Evolutionary conservation across 2,888 invertebrate genomes (phyloP), one percentile per base, ranked within the genome.

Genomic region (Neuroscelio doddi): DNA sequence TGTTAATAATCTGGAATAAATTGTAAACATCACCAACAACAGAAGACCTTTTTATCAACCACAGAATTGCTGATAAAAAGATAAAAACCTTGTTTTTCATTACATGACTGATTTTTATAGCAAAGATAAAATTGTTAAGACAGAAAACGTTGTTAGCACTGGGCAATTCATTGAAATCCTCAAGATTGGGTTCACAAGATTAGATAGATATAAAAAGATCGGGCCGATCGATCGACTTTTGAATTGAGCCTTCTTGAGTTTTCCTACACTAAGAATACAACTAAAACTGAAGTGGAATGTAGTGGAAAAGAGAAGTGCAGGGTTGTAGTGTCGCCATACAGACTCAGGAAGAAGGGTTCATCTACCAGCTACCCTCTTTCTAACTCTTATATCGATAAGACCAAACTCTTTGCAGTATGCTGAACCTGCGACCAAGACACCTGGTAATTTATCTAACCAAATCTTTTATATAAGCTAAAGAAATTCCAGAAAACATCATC

Each of bases 201-300:
- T 58, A 67, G 62, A 57, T 58, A 42, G 57, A 39, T 61, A 62
- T 52, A 62, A 68, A 69, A 63, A 66, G 67, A 71, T 70, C 63
- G 66, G 59, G 73, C 71, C 76, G 77, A 80, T 81, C 80, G 77
- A 80, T 80, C 74, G 75, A 75, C 73, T 69, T 68, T 55, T 72
- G 71, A 71, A 78, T 75, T 73, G 71, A 74, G 74, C 72, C 77
- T 73, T 76, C 80, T 81, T 70, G 76, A 81, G 77, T 75, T 76
- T 79, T 78, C 71, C 75, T 74, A 74, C 77, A 74, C 76, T 75
- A 80, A 80, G 80, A 81, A 81, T 78, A 80, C 78, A 75, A 64
- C 66, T 71, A n/a, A n/a, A n/a, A 58, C 55, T 57, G 53, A 58
- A 71, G 69, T 77, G 67, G 75, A 74, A 73, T 74, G 64, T 59